Base-by-base conservation (phyloP, 2,797 vertebrate genomes). In the Loris lydekkerianus region DNA sequence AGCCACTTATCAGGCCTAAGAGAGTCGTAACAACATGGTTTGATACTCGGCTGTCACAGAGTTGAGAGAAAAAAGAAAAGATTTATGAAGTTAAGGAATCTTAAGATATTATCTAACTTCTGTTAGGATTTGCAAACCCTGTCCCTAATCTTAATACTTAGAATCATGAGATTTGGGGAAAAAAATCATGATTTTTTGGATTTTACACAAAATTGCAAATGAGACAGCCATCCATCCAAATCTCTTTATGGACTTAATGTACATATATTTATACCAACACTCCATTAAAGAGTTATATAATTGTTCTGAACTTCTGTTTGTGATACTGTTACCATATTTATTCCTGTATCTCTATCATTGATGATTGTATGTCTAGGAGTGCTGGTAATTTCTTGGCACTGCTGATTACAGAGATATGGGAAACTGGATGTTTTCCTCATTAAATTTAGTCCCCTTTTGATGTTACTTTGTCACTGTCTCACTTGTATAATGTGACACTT, bases 341-440 rank as follows among this genome's bases (percentile, higher is more conserved):
- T 86, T 94, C 86, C 31, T 93, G 4, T 72, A 85, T 92, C 95
- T 95, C 61, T 95, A 8, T 93, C 56, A 81, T 53, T 96, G 40
- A 13, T 94, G 75, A 93, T 95, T 94, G 82, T 89, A 92, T 81
- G 85, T 92, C 43, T 88, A 72, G 29, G 20, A 43, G 10, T 87
- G 40, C 7, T 78, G 21, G 72, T 73, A 96, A 88, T 37, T 89
- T 97, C 93, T 73, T 34, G 3, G 15, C 4, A 49, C 56, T 65
- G 13, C 21, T 97, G 77, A 94, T 91, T 91, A 69, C 31, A 97
- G 81, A 94, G 2, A 43, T 86, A 7, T 82, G 8, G 80, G 46
- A n/a, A 94, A 94, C 92, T 29, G 93, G n/a, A 65, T 0, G 0
- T 5, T 31, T 95, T 88, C 78, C 67, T 37, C 13, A 83, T 95